phyloP scores from a whole-genome alignment of 2,113 vertebrate genomes.

The Burhinus oedicnemus region DNA sequence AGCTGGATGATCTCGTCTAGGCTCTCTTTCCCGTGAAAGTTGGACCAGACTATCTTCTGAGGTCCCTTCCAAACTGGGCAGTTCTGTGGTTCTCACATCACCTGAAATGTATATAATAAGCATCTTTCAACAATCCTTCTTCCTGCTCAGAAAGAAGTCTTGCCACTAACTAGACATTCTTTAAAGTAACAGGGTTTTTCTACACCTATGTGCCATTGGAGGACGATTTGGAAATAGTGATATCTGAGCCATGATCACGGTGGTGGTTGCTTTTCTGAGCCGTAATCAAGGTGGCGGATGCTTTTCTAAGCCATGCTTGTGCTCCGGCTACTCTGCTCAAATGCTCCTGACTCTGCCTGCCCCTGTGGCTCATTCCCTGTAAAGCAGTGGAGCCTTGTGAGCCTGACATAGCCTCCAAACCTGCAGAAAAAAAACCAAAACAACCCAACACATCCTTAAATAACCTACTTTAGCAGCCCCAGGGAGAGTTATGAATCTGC shows the following conservation, averaged over 20 bases:
- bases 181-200: background rate
- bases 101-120: background rate
- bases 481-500: background rate
- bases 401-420: background rate
- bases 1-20: background rate
- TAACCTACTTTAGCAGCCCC: background rate
- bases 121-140: background rate
- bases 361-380: background rate
- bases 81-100: background rate
- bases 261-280: background rate
- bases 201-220: background rate
- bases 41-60: background rate
- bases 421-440: background rate
- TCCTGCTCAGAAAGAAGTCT: background rate
- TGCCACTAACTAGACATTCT: background rate
- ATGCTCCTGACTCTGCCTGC: background rate
- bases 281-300: background rate
- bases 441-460: fast-evolving
- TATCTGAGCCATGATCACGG: background rate
- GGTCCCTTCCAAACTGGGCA: background rate
- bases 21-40: background rate
- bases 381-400: background rate
- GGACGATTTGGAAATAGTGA: background rate
- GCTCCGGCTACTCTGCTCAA: background rate
- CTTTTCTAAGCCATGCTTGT: background rate